Conservation (phyloP, 2,113 vertebrate genomes). For the Rhinolophus sinicus region DNA sequence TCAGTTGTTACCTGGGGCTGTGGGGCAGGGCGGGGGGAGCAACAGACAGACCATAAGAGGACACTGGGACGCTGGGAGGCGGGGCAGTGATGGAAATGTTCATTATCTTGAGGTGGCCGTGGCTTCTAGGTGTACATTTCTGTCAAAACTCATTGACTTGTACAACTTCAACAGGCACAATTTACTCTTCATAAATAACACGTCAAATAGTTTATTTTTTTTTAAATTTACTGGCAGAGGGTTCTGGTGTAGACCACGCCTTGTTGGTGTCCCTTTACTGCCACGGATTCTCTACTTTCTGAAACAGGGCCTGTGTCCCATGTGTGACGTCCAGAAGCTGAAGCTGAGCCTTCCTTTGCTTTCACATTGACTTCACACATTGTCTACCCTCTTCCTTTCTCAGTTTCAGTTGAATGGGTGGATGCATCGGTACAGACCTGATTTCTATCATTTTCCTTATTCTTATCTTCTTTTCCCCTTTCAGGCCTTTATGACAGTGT, state of each 20-base stretch:
- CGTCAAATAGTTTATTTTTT: not conserved
- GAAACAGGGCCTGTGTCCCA: not conserved
- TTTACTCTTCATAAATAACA: not conserved
- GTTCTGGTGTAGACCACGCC: not conserved
- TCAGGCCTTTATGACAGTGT: not conserved
- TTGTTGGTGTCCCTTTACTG: not conserved
- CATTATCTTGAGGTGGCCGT: not conserved
- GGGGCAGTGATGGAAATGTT: no score
- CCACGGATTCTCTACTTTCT: not conserved
- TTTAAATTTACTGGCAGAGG: not conserved
- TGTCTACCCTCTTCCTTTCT: not conserved
- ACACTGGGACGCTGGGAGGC: fast-evolving
- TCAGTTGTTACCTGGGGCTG: not conserved
- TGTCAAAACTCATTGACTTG: not conserved
- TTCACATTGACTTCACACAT: no score
- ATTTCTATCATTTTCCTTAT: not conserved
- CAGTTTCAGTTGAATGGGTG: not conserved
- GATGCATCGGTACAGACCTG: not conserved
- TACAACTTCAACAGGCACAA: not conserved
- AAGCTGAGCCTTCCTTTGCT: not conserved
- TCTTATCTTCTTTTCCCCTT: not conserved
- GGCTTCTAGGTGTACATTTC: not conserved
- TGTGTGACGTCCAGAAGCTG: not conserved
- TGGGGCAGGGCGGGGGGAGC: not conserved
- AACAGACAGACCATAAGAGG: not conserved